Evolutionary conservation across 2,113 vertebrate species (phyloP).

Genomic region (Micronycteris hirsuta): DNA sequence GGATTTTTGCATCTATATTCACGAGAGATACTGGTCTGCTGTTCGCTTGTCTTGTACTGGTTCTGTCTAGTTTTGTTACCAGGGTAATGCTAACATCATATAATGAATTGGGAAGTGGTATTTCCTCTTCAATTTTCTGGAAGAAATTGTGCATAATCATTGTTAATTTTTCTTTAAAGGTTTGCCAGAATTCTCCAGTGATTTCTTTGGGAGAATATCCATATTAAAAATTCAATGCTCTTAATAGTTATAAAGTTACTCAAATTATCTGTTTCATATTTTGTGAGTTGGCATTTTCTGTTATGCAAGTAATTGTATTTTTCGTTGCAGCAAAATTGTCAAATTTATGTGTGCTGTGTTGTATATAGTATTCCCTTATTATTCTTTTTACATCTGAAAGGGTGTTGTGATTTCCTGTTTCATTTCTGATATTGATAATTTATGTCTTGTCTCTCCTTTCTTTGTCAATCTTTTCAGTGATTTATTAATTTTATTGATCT

Average conservation of each 20-base stretch:
- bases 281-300: not conserved
- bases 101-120: not conserved
- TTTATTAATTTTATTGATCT: not conserved
- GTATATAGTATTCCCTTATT: not conserved
- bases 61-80: not conserved
- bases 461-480: not conserved
- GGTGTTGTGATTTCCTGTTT: not conserved
- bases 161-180: not conserved
- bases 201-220: not conserved
- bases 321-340: not conserved
- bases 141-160: not conserved
- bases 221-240: not conserved
- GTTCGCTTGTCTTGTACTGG: not conserved
- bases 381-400: not conserved
- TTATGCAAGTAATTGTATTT: not conserved
- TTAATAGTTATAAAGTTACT: constrained; percentile 23
- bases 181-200: not conserved
- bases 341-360: not conserved
- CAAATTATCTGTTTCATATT: not conserved
- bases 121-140: not conserved
- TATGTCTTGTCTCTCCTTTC: not conserved
- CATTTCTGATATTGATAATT: not conserved
- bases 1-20: not conserved
- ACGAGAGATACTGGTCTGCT: not conserved
- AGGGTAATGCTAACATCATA: not conserved